Percentiles rank a stretch among this genome's conserved stretches.
Conservation (phyloP, 2,797 vertebrate species). For the Danionella dracula region DNA sequence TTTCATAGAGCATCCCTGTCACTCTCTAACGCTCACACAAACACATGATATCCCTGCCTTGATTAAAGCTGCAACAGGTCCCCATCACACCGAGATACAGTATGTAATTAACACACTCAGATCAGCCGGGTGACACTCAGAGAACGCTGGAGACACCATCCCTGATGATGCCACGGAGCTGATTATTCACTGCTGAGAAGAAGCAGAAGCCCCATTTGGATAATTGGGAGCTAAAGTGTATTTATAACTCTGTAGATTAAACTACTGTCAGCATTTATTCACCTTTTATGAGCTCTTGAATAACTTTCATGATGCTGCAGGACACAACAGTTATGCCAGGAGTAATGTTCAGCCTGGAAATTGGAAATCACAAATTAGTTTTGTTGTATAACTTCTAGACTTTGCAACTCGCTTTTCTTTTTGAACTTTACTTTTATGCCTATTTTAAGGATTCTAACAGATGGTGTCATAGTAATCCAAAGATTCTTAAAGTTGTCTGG, state of each 20-base stretch:
- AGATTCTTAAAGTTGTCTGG: too few relatives aligned
- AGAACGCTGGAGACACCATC: background rate
- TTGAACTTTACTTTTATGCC: too few relatives aligned
- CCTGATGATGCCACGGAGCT: constrained; percentile 26
- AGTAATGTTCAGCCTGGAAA: background rate
- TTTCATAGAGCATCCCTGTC: background rate
- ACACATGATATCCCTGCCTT: constrained; percentile 18
- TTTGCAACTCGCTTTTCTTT: too few relatives aligned
- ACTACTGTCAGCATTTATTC: background rate
- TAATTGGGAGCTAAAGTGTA: background rate
- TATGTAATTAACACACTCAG: constrained; percentile 38
- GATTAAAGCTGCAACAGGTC: constrained; percentile 29
- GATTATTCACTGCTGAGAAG: background rate
- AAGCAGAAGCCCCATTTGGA: background rate
- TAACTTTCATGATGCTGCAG: background rate
- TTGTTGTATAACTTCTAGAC: too few relatives aligned
- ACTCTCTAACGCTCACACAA: background rate
- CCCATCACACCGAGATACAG: constrained; percentile 28
- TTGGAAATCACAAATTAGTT: too few relatives aligned
- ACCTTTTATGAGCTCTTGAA: background rate
- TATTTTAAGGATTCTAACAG: too few relatives aligned
- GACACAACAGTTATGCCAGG: background rate
- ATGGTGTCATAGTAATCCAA: too few relatives aligned
- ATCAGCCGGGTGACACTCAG: constrained; percentile 18
- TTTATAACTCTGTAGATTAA: background rate